Evolutionary conservation across 2,113 vertebrate species (phyloP), one percentile per base, ranked within the genome.

Genomic region (Salvator merianae): DNA sequence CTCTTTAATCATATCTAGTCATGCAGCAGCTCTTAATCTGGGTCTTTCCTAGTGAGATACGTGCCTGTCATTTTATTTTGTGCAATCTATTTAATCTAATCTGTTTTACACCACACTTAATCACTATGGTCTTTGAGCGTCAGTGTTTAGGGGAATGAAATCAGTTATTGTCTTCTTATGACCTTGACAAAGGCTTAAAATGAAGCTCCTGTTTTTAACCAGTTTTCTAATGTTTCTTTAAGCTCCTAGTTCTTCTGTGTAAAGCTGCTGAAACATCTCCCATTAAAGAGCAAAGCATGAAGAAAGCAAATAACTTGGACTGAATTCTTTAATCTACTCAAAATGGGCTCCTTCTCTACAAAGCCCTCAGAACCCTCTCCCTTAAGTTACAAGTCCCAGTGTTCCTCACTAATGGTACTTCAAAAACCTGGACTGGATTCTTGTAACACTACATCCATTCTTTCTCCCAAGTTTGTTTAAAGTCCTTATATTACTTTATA

Each of bases 171-270:
- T 63, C n/a, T 72, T 72, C 53, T 18, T 71, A 70, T 84, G 76
- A 79, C 83, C 76, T 84, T 84, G 83, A 71, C 68, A 79, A 84
- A 72, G 76, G 76, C 55, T 84, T 84, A 63, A 84, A 84, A 70
- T 28, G 53, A 78, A 79, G 53, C 75, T 71, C 68, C 50, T 78
- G 66, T 84, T 78, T 84, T 72, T 50, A 34, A 84, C 75, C 38
- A 62, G 63, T 84, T 84, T 72, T 43, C 53, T 62, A 84, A 78
- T 47, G 83, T 84, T 79, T 79, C n/a, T 10, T 66, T 84, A 72
- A 84, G 68, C 83, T 78, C 55, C 38, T 34, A 13, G 80, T 30
- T 66, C 36, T 59, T 68, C 59, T 78, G 55, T 59, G 55, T 20
- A 59, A 16, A 59, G 55, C 18, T 59, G 55, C 2, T 53, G 50